Evolutionary conservation across 2,113 vertebrate genomes (phyloP).

Genomic region (Dermatemys mawii): DNA sequence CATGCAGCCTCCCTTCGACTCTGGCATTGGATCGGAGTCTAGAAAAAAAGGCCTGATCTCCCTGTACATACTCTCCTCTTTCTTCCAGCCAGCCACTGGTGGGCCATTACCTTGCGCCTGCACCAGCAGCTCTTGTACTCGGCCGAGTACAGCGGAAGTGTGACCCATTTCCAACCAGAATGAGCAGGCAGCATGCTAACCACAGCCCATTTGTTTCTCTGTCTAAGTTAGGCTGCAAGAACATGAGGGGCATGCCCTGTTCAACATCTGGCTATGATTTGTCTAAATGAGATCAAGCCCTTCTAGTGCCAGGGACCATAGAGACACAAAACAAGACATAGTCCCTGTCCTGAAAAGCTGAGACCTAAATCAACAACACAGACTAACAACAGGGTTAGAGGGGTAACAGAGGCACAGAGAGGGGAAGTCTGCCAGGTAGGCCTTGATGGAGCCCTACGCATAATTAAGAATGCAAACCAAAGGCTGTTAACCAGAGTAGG

Average conservation of each 20-base stretch:
- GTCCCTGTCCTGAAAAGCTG: not conserved
- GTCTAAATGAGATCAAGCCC: not conserved
- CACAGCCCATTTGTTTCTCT: not conserved
- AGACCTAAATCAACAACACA: not conserved
- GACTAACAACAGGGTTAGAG: not conserved
- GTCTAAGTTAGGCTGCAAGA: not conserved
- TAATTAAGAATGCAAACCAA: too few relatives aligned
- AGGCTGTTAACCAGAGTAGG: too few relatives aligned
- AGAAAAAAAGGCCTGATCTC: not conserved
- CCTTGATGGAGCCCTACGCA: too few relatives aligned
- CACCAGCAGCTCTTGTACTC: not conserved
- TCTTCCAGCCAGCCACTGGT: not conserved
- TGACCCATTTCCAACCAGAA: not conserved
- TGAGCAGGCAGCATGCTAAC: fast-evolving
- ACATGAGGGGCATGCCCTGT: not conserved
- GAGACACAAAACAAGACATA: not conserved
- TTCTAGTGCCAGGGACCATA: not conserved
- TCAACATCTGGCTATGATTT: not conserved
- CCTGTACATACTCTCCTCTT: not conserved
- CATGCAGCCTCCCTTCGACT: not conserved
- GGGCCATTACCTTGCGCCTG: not conserved
- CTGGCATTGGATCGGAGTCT: not conserved
- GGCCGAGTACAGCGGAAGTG: fast-evolving
- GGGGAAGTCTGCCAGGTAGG: not conserved
- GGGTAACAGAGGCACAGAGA: not conserved